Base-by-base conservation (phyloP, 2,888 invertebrate genomes). In the Hedya salicella region DNA sequence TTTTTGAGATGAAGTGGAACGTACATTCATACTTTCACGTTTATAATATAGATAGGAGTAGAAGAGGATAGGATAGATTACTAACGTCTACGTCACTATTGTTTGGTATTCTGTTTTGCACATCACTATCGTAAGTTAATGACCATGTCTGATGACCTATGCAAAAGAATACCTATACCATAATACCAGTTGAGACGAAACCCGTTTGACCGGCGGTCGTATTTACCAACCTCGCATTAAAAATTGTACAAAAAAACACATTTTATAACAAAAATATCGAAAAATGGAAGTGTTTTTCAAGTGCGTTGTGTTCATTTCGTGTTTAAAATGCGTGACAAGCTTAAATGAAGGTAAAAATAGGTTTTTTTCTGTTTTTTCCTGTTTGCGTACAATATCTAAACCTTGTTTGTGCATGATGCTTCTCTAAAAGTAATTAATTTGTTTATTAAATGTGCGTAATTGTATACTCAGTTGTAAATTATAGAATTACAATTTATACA, bases 281-380 rank as follows among this genome's bases (percentile, higher is more conserved):
- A 57, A 57, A 46, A 57, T 57, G 57, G 17, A 44, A 17, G 46
- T 46, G 44, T 57, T 57, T 46, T 9, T 9, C 4, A 54, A 42
- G 16, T 56, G 17, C 44, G 5, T 42, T 32, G 32, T 30, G 17
- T 46, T 19, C 8, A n/a, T 53, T 36, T 39, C 39, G 39, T 39
- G 39, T 19, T 17, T 19, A 36, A 17, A 13, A n/a, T 53, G 19
- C 32, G 52, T 53, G 17, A 17, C 11, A 5, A 2, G 19, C 8
- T 57, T 57, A n/a, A 32, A 57, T n/a, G 57, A 57, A 57, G 57
- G 57, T 57, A 32, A 44, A 30, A 42, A 19, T 14, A 11, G 13
- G 13, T 4, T 57, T 30, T 46, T 21, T 0, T 13, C 8, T 54
- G 11, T 0, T 40, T 56, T 36, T 56, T 56, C 56, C 56, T 56